A percentile compares a stretch with the other conserved stretches of the same genome.
Conservation (phyloP, 2,797 vertebrate species). For the Notolepis coatsorum region DNA sequence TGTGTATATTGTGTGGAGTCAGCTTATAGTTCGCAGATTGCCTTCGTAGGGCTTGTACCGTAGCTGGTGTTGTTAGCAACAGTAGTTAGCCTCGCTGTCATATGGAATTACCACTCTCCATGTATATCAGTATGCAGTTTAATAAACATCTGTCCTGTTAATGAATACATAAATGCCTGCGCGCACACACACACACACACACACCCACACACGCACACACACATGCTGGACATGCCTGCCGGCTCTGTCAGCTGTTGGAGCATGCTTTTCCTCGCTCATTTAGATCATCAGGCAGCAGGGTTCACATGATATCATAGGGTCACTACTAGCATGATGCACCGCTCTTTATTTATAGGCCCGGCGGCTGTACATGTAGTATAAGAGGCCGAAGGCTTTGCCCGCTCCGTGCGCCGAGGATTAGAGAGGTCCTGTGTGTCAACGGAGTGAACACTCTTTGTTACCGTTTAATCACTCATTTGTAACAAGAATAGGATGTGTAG, state of each 20-base stretch:
- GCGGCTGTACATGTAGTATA: constrained; percentile 46
- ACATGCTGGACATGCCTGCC: constrained; percentile 63
- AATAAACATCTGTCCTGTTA: constrained; percentile 53
- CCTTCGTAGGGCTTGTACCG: constrained; percentile 23
- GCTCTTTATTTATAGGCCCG: constrained; percentile 59
- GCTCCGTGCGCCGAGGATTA: constrained; percentile 14
- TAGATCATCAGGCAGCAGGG: constrained; percentile 61
- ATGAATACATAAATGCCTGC: not conserved
- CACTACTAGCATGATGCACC: constrained; percentile 53
- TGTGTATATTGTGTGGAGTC: not conserved
- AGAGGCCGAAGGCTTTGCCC: constrained; percentile 20
- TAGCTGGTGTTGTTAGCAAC: constrained; percentile 34
- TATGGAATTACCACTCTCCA: constrained; percentile 45
- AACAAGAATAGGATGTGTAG: not conserved
- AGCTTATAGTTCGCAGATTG: constrained; percentile 54
- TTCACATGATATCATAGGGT: constrained; percentile 76
- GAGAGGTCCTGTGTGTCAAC: too few relatives aligned
- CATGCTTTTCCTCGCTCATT: constrained; percentile 71
- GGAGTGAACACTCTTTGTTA: not conserved
- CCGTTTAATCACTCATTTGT: not conserved
- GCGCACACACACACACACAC: constrained; percentile 8
- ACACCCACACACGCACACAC: constrained; percentile 13
- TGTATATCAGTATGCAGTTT: constrained; percentile 64
- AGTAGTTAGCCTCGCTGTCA: constrained; percentile 25
- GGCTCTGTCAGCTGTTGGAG: constrained; percentile 75